A percentile compares a stretch with the other conserved stretches of the same genome.
Evolutionary conservation across 2,888 invertebrate genomes (phyloP).

Genomic region (Apomyelois bistriatella): DNA sequence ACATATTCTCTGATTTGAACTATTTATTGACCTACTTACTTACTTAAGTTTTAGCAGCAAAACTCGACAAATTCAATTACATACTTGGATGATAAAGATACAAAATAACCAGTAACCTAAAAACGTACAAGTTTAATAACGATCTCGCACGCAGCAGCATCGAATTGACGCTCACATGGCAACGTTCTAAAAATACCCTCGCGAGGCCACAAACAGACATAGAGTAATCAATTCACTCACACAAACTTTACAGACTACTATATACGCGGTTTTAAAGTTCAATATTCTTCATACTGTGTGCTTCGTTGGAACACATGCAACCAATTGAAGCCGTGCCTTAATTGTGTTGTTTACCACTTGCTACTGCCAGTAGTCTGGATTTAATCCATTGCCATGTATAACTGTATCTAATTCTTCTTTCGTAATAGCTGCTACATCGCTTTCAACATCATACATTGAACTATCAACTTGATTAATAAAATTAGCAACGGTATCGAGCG

Average conservation of each 20-base stretch:
- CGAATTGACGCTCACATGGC: conserved; percentile 33
- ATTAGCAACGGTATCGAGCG: background rate
- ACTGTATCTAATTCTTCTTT: conserved; percentile 4
- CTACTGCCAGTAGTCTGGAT: conserved; percentile 44
- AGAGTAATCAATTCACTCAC: background rate
- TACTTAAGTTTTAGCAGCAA: too few species aligned
- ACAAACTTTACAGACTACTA: background rate
- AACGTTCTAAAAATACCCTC: conserved; percentile 31
- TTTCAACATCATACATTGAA: conserved; percentile 17
- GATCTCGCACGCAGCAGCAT: conserved; percentile 15
- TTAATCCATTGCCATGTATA: conserved; percentile 35
- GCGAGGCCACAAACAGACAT: conserved; percentile 21
- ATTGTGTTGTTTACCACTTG: conserved; percentile 59
- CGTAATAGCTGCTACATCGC: background rate
- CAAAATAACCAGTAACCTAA: background rate
- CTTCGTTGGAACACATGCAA: conserved; percentile 31
- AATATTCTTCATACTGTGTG: conserved; percentile 18
- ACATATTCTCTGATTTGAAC: too few species aligned
- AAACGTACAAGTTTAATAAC: conserved; percentile 6
- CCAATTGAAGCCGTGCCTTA: conserved; percentile 49
- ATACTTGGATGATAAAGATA: background rate
- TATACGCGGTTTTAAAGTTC: background rate
- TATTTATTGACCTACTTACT: too few species aligned
- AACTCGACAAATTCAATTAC: too few species aligned
- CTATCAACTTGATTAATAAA: background rate